Evolutionary conservation across 35 echinoderm and acorn worm genomes (phyloP).

Genomic region (Patiria miniata): DNA sequence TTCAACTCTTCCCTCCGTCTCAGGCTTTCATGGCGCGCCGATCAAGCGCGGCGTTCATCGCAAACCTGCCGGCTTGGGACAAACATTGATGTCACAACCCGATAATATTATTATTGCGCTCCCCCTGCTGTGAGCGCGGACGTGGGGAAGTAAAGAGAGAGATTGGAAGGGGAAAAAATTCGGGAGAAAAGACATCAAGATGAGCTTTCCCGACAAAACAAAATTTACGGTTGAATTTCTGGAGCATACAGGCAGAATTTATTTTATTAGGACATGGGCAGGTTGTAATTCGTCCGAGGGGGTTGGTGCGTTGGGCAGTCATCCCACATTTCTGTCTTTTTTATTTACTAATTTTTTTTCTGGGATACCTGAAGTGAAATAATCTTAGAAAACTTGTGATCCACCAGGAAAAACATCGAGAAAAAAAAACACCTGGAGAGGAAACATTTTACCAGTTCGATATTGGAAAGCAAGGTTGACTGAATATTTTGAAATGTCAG

Average conservation of each 20-base stretch:
- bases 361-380: background rate
- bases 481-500: too few relatives aligned
- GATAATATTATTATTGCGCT: constrained; percentile 22
- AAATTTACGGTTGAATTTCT: too few relatives aligned
- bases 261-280: background rate
- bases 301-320: background rate
- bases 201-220: too few relatives aligned
- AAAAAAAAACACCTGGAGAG: too few relatives aligned
- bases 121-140: background rate
- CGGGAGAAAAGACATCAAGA: too few relatives aligned
- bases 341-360: background rate
- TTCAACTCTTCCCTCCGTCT: background rate
- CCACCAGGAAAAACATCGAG: too few relatives aligned
- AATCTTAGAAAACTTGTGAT: too few relatives aligned
- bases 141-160: too few relatives aligned
- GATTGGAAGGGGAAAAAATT: too few relatives aligned
- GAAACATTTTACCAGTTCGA: too few relatives aligned
- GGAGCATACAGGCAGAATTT: constrained; percentile 13
- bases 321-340: background rate
- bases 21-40: constrained; percentile 1
- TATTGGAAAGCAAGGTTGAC: too few relatives aligned
- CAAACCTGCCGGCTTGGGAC: background rate
- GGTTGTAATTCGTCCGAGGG: background rate
- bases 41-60: background rate
- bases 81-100: constrained; percentile 18